Conservation (phyloP, 2,797 vertebrate species). For the Psittacula echo region DNA sequence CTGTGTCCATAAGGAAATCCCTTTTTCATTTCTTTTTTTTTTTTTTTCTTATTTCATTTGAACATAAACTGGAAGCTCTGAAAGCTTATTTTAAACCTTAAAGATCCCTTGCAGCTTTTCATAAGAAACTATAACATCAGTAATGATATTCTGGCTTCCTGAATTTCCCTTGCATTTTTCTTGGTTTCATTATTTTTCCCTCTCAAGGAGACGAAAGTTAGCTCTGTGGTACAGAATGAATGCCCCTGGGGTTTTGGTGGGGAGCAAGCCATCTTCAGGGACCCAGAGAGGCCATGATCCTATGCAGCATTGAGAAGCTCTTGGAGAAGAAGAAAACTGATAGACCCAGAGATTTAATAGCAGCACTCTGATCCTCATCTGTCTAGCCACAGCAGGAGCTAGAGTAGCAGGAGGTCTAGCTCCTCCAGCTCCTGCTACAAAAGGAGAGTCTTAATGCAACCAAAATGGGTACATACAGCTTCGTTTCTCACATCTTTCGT, state of each 20-base stretch:
- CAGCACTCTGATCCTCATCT: not conserved
- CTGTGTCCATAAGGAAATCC: slow-evolving; percentile 35
- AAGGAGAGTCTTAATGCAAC: not conserved
- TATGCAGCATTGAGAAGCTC: not conserved
- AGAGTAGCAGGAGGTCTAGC: not conserved
- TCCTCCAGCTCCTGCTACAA: not conserved
- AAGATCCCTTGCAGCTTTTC: slow-evolving; percentile 24
- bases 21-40: slow-evolving; percentile 46
- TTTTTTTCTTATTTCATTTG: slow-evolving; percentile 27
- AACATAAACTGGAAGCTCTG: not conserved
- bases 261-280: not conserved
- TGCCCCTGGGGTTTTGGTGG: not conserved
- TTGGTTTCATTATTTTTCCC: not conserved
- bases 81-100: slow-evolving; percentile 37
- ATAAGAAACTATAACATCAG: slow-evolving; percentile 16
- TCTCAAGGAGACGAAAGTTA: not conserved
- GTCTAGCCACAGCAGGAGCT: not conserved
- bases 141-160: slow-evolving; percentile 30
- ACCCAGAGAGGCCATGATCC: not conserved
- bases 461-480: not conserved
- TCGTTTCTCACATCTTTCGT: not conserved
- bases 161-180: slow-evolving; percentile 14
- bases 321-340: not conserved
- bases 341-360: not conserved
- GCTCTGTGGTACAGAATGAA: not conserved